phyloP scores from a whole-genome alignment of 2,113 vertebrate species.

The Phalacrocorax brasilianus region DNA sequence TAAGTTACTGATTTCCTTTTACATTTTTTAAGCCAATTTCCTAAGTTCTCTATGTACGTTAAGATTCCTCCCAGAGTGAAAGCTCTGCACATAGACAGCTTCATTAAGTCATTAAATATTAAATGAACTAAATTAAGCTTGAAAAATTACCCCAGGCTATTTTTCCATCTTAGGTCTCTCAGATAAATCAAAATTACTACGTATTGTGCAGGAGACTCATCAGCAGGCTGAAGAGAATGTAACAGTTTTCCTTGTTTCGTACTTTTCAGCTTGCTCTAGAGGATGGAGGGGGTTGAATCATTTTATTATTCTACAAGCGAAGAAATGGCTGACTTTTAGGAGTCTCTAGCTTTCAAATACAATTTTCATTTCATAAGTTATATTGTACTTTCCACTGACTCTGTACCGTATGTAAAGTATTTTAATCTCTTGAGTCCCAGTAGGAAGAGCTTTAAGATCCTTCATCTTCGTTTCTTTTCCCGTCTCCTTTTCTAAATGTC shows the following conservation, averaged over 20 bases:
- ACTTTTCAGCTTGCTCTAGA: background rate
- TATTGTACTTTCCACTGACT: background rate
- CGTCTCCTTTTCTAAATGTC: constrained; percentile 26
- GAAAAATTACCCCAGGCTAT: constrained; percentile 74
- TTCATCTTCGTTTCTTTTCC: constrained; percentile 60
- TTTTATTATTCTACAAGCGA: background rate
- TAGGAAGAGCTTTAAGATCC: constrained; percentile 55
- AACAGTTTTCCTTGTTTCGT: background rate
- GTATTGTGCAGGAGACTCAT: constrained; percentile 36
- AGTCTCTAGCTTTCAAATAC: constrained; percentile 5
- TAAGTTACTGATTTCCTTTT: constrained; percentile 62
- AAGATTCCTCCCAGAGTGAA: constrained; percentile 61
- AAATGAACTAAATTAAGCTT: constrained; percentile 75
- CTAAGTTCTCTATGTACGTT: constrained; percentile 35
- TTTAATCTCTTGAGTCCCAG: constrained; percentile 51
- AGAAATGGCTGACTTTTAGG: constrained; percentile 15
- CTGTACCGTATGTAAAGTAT: constrained; percentile 12
- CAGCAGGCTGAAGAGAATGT: constrained; percentile 13
- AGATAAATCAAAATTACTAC: constrained; percentile 68
- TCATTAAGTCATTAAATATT: constrained; percentile 76
- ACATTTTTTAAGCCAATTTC: constrained; percentile 62
- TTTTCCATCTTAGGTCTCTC: constrained; percentile 58
- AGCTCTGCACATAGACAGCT: constrained; percentile 56
- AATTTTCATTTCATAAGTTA: constrained; percentile 44
- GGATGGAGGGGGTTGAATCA: background rate